Evolutionary conservation across 2,888 invertebrate species (phyloP), one percentile per base, ranked within the genome.

Genomic region (Desoria tigrina): DNA sequence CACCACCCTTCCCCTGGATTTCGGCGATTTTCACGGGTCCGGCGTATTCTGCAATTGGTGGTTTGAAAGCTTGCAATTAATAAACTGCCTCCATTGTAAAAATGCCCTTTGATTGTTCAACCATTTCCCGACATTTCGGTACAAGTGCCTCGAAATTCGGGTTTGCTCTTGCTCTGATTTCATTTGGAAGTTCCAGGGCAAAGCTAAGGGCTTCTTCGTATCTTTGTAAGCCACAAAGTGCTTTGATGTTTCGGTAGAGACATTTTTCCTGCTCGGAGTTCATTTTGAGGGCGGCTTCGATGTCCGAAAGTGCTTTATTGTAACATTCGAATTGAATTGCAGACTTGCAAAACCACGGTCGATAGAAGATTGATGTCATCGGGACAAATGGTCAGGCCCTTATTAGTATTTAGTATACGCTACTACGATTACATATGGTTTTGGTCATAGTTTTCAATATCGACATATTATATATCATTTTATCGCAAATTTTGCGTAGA

Each of bases 1-100:
- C 57, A 6, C 57, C 42, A 23, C 57, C 57, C 21, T 57, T 57
- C 39, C 57, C 57, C 4, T 39, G 42, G 32, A 57, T 57, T 42
- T 16, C 6, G 21, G 21, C 11, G 2, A 57, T 57, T 39, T 42
- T 24, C 4, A 57, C 23, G 2, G 57, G 57, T 21, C 57, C 57
- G 4, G 24, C 4, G 42, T 57, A 57, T 24, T 57, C 39, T 14
- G 21, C 57, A 14, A 57, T 23, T 7, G n/a, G n/a, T n/a, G 37
- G 42, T 6, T 57, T 24, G 9, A 14, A 3, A 6, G 11, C 7
- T n/a, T n/a, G n/a, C n/a, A n/a, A n/a, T n/a, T n/a, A n/a, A n/a
- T n/a, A n/a, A n/a, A n/a, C n/a, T n/a, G n/a, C n/a, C n/a, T n/a
- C n/a, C 7, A 51, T 51, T 3, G 11, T 6, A 24, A 24, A 24